Conservation (phyloP, 1,140 invertebrate species). For the Proales similis region DNA sequence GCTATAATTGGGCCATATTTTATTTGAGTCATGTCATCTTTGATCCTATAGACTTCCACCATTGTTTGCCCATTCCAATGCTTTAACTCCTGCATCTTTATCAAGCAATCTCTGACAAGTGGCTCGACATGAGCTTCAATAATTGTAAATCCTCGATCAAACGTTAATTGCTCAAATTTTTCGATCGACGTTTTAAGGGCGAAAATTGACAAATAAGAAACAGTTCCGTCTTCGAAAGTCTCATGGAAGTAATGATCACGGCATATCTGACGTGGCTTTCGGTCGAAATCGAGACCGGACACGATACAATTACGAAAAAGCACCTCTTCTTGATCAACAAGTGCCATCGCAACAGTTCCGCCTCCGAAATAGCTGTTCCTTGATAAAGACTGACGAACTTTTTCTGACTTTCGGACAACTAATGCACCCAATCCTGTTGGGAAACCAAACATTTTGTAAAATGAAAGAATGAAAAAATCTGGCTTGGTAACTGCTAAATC, state of each 20-base stretch:
- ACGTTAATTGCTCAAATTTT: constrained; percentile 53
- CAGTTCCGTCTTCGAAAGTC: constrained; percentile 88
- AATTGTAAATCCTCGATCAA: constrained; percentile 40
- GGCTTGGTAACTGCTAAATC: constrained; percentile 66
- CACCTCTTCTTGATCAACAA: constrained; percentile 58
- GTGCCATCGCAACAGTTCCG: constrained; percentile 74
- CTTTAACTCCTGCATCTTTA: constrained; percentile 59
- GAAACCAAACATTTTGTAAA: constrained; percentile 97
- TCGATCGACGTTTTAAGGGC: constrained; percentile 73
- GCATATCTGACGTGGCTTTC: not conserved
- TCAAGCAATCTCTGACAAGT: constrained; percentile 66
- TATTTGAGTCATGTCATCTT: constrained; percentile 55
- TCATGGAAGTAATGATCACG: constrained; percentile 14
- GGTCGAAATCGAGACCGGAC: constrained; percentile 42
- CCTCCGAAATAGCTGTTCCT: constrained; percentile 74
- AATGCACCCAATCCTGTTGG: constrained; percentile 66
- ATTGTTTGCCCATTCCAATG: constrained; percentile 69
- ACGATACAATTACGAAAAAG: constrained; percentile 23
- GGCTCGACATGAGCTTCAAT: constrained; percentile 39
- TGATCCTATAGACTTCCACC: constrained; percentile 65
- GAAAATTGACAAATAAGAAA: constrained; percentile 76
- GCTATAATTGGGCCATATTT: constrained; percentile 75
- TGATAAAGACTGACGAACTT: not conserved
- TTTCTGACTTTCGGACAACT: constrained; percentile 3
- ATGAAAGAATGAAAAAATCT: constrained; percentile 84